A percentile compares a stretch with the other conserved stretches of the same genome.
These are phyloP conservation scores for Blastobasis lacticolella DNA, from an alignment of 2,888 invertebrate species.

Conservation along the genomic window DNA sequence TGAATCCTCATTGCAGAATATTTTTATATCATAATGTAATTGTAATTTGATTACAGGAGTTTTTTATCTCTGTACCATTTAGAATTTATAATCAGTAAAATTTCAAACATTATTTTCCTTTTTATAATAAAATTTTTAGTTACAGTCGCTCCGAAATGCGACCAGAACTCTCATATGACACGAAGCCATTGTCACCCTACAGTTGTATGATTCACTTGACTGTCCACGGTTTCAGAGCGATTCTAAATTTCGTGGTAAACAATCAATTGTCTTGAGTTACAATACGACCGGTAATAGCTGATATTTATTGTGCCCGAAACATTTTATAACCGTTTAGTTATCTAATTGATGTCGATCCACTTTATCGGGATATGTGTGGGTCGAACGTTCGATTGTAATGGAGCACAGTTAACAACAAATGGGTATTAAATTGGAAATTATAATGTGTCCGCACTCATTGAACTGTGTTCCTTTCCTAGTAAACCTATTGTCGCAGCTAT, in stretches of 20 bases:
- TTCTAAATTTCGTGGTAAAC: slow-evolving; percentile 47
- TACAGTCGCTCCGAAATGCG: background rate
- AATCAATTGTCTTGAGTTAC: slow-evolving; percentile 67
- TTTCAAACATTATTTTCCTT: slow-evolving; percentile 10
- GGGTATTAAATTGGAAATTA: too few species aligned
- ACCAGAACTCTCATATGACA: background rate
- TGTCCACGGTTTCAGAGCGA: slow-evolving; percentile 55
- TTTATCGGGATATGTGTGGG: slow-evolving; percentile 47
- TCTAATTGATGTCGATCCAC: slow-evolving; percentile 65
- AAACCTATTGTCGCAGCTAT: too few species aligned
- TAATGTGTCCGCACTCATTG: background rate
- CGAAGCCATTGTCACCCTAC: slow-evolving; percentile 27
- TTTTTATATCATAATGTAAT: too few species aligned
- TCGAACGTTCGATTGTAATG: background rate
- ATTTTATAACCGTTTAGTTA: slow-evolving; percentile 68
- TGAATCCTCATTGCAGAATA: too few species aligned
- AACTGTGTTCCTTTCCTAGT: background rate
- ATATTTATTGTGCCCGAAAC: slow-evolving; percentile 59
- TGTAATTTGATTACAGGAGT: too few species aligned
- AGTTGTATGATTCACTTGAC: slow-evolving; percentile 58
- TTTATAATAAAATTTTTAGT: background rate
- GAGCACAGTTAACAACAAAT: too few species aligned
- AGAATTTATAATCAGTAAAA: slow-evolving; percentile 1
- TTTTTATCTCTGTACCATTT: too few species aligned
- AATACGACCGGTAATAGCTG: slow-evolving; percentile 56